Percentiles rank a stretch among this genome's conserved stretches.
Evolutionary conservation across 2,113 vertebrate genomes (phyloP).

Genomic region (Phalacrocorax carbo): DNA sequence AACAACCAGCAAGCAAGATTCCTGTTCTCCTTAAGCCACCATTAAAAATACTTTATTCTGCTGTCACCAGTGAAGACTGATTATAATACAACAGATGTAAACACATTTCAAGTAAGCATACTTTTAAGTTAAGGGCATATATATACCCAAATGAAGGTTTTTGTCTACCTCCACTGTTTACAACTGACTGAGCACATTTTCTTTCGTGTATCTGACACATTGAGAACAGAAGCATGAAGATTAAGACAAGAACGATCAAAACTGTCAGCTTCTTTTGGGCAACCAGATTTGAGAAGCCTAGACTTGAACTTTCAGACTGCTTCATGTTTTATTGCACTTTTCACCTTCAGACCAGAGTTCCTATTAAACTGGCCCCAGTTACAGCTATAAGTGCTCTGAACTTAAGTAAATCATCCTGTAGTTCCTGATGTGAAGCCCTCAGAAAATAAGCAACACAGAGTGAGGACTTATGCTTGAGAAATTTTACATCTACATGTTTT

Average conservation of each 20-base stretch:
- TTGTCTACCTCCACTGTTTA: not conserved
- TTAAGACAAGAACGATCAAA: slow-evolving; percentile 23
- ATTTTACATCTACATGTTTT: not conserved
- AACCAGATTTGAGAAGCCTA: not conserved
- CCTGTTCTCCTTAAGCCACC: not conserved
- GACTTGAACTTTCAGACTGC: not conserved
- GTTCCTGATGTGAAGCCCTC: not conserved
- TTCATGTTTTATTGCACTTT: not conserved
- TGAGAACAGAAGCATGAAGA: not conserved
- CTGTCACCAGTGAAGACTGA: not conserved
- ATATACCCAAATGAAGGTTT: not conserved
- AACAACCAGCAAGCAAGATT: not conserved
- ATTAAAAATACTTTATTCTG: not conserved
- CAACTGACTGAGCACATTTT: not conserved
- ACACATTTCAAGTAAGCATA: not conserved
- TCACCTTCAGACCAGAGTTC: not conserved
- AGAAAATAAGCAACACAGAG: not conserved
- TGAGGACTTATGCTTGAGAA: not conserved
- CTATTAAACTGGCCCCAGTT: not conserved
- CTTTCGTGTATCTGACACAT: not conserved
- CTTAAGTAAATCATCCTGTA: not conserved
- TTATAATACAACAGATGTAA: not conserved
- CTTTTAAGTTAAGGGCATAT: not conserved
- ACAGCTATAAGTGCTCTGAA: not conserved
- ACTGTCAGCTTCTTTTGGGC: not conserved